Evolutionary conservation across 2,888 invertebrate species (phyloP), one percentile per base, ranked within the genome.

Genomic region (Augiades crinisus): DNA sequence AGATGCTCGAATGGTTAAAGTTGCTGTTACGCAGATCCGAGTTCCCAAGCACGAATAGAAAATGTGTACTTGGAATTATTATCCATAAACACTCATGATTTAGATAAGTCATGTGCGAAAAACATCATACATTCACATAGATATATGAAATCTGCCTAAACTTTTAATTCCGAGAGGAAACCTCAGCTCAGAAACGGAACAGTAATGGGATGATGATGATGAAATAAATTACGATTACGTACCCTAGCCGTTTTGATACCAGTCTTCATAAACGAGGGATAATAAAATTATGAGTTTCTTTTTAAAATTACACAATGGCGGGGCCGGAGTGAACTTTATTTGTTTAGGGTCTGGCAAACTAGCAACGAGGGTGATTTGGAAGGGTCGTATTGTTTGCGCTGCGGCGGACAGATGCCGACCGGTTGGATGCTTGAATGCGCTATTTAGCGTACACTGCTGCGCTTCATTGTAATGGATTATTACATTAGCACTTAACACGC

Each of bases 401-500:
- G 75, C 70, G 78, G 84, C 86, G 75, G 86, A 79, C 88, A 89
- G 88, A 87, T 88, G 88, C 82, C 82, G 75, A 72, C 71, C 67
- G 68, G 65, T 72, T 81, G 76, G 72, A 78, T 77, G 84, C 78
- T 81, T 78, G 78, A 87, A 86, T 84, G 84, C 84, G 84, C 86
- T 88, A 83, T 88, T 88, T 88, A 87, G 84, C 83, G 83, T 78
- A 79, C 82, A 82, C 78, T 77, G 80, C 79, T 70, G 75, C 76
- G 82, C 78, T 86, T 82, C 83, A 87, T 87, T 88, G 83, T 88
- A 86, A 86, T 88, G 82, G 83, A 88, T 88, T 88, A 88, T 88
- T 86, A 87, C 87, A 89, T 89, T 89, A 88, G 81, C 88, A 87
- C 86, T 88, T 84, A 87, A 82, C 83, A 82, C 77, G 87, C 85